These are phyloP conservation scores for Pygoscelis antarcticus DNA, from an alignment of 2,113 vertebrate genomes.

Conservation along the genomic window DNA sequence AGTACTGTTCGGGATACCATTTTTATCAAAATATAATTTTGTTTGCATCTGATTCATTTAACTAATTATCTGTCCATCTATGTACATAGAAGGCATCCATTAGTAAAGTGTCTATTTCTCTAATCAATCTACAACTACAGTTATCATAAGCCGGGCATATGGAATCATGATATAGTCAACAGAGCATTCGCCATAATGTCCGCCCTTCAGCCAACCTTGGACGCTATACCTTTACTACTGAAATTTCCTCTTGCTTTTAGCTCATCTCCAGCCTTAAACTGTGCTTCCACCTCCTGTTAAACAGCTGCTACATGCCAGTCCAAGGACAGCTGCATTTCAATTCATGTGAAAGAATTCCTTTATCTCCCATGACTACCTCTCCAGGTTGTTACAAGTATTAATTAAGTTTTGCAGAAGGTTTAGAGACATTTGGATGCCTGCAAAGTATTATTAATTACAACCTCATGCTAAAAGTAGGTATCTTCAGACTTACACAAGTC, in stretches of 20 bases:
- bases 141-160: background rate
- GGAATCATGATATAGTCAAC: background rate
- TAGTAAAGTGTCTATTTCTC: background rate
- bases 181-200: accelerated
- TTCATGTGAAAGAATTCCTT: conserved; percentile 31
- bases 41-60: background rate
- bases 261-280: background rate
- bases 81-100: background rate
- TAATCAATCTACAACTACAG: background rate
- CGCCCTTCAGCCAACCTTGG: background rate
- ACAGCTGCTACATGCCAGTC: background rate
- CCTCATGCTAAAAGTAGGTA: background rate
- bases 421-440: background rate
- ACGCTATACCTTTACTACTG: background rate
- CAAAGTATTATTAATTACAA: background rate
- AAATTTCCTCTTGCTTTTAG: background rate
- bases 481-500: background rate
- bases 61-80: background rate
- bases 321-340: conserved; percentile 23
- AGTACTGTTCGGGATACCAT: accelerated
- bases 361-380: conserved; percentile 12
- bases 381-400: conserved; percentile 5
- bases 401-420: conserved; percentile 24
- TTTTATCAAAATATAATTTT: background rate
- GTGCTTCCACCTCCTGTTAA: conserved; percentile 16